These are phyloP conservation scores for Steinernema scapterisci DNA, from an alignment of 2,888 invertebrate genomes.

Conservation along the genomic window DNA sequence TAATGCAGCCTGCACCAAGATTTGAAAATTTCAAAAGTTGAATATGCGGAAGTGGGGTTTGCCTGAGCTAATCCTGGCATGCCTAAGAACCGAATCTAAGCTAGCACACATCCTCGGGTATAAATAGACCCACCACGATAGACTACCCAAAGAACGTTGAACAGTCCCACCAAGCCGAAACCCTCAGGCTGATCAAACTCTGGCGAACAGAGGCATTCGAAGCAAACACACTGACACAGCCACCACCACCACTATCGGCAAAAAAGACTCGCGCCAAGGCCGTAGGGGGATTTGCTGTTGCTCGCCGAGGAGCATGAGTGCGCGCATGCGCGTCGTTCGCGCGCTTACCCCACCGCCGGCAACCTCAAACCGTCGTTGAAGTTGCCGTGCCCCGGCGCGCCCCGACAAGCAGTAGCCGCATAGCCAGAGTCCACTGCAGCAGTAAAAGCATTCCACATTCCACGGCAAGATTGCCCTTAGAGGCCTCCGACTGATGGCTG, in stretches of 20 bases:
- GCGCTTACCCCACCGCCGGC: not conserved
- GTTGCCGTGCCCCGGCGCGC: not conserved
- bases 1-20: too few species aligned
- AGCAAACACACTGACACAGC: not conserved
- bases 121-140: too few species aligned
- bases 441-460: too few species aligned
- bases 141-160: not conserved
- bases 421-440: too few species aligned
- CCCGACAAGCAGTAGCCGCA: not conserved
- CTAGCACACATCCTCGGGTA: too few species aligned
- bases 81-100: too few species aligned
- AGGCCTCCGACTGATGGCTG: too few species aligned
- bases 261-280: slow-evolving; percentile 27
- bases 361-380: slow-evolving; percentile 11
- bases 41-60: too few species aligned
- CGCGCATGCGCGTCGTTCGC: not conserved
- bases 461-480: too few species aligned
- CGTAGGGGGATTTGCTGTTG: slow-evolving; percentile 24
- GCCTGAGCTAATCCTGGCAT: too few species aligned
- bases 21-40: too few species aligned
- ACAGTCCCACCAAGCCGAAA: not conserved
- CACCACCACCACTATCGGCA: slow-evolving; percentile 5
- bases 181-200: slow-evolving; percentile 26
- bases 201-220: not conserved
- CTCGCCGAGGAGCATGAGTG: too few species aligned